Percentiles rank a stretch among this genome's conserved stretches.
phyloP scores from a whole-genome alignment of 2,113 vertebrate species.

The Cercopithecus mona region DNA sequence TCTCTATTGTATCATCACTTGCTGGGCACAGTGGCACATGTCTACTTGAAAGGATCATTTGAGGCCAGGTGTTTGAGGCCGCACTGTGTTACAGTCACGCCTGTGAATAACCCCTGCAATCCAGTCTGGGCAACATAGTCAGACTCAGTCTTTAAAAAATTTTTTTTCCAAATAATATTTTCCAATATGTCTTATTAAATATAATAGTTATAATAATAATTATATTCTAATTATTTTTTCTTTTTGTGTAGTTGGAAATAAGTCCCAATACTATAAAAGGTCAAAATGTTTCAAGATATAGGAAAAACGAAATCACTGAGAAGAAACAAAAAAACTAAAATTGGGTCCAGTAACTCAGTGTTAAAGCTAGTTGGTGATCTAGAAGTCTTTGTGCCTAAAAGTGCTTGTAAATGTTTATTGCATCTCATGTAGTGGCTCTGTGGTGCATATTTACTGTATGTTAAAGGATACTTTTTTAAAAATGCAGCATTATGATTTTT shows the following conservation, averaged over 20 bases:
- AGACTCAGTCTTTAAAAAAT: too few species aligned
- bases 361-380: background rate
- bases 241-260: background rate
- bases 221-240: background rate
- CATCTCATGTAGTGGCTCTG: background rate
- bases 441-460: background rate
- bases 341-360: background rate
- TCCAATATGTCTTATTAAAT: background rate
- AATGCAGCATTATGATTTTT: background rate
- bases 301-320: background rate
- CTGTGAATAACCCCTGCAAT: too few species aligned
- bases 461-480: slow-evolving; percentile 9
- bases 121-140: too few species aligned
- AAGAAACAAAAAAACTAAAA: background rate
- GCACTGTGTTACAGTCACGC: too few species aligned
- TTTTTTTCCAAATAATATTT: background rate
- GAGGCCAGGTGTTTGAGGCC: too few species aligned
- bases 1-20: background rate
- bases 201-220: background rate
- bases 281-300: background rate
- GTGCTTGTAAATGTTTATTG: background rate
- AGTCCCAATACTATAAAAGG: background rate
- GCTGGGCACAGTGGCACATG: too few species aligned
- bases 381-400: background rate
- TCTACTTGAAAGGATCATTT: too few species aligned